A percentile compares a stretch with the other conserved stretches of the same genome.
These are phyloP conservation scores for Eulithis prunata DNA, from an alignment of 2,888 invertebrate genomes.

Conservation along the genomic window DNA sequence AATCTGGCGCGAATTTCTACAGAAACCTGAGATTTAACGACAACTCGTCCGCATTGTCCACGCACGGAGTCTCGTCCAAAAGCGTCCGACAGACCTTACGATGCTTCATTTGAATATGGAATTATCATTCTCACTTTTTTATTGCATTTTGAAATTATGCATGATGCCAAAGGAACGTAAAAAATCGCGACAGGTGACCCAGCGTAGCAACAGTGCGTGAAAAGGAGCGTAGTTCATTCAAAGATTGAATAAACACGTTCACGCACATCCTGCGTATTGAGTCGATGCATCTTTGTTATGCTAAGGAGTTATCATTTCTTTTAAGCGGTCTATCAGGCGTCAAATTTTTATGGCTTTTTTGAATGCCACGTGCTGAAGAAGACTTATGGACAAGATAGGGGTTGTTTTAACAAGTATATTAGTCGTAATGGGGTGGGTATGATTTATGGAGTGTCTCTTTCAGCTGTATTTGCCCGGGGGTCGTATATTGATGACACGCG, in stretches of 20 bases:
- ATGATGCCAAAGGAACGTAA: slow-evolving; percentile 15
- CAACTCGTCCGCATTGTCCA: slow-evolving; percentile 79
- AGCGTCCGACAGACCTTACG: slow-evolving; percentile 63
- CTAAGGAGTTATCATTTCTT: slow-evolving; percentile 77
- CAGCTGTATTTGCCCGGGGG: slow-evolving; percentile 75
- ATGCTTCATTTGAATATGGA: slow-evolving; percentile 74
- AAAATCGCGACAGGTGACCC: slow-evolving; percentile 63
- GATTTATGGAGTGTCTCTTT: slow-evolving; percentile 81
- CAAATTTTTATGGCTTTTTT: slow-evolving; percentile 73
- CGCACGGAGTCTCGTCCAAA: slow-evolving; percentile 68
- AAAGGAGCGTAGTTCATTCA: slow-evolving; percentile 51
- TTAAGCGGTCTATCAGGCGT: slow-evolving; percentile 60
- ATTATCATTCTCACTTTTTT: slow-evolving; percentile 41
- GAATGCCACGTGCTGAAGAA: slow-evolving; percentile 58
- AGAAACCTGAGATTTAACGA: slow-evolving; percentile 80
- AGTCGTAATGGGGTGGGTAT: slow-evolving; percentile 76
- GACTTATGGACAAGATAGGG: slow-evolving; percentile 76
- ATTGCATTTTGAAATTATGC: background rate
- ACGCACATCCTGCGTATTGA: slow-evolving; percentile 72
- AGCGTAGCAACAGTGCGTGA: slow-evolving; percentile 61
- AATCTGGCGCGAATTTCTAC: slow-evolving; percentile 75
- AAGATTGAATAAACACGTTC: slow-evolving; percentile 60
- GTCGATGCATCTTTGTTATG: slow-evolving; percentile 73
- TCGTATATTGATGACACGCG: slow-evolving; percentile 80
- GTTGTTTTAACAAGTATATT: slow-evolving; percentile 84